Percentiles rank a stretch among this genome's conserved stretches.
These are phyloP conservation scores for Chionoecetes opilio DNA, from an alignment of 1,140 invertebrate genomes.

Conservation along the genomic window DNA sequence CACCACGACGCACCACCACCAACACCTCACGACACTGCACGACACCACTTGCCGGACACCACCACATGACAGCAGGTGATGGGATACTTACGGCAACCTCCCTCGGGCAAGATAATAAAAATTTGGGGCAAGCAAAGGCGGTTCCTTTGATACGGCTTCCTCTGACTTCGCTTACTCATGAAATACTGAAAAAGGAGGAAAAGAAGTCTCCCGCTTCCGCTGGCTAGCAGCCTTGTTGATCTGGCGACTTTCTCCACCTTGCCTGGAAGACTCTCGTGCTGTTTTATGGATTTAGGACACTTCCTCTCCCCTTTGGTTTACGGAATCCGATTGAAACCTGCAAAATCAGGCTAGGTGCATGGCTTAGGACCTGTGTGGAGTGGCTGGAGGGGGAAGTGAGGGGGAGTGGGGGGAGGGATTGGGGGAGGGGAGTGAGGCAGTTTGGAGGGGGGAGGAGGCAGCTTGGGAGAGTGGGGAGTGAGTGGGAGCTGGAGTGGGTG, in stretches of 20 bases:
- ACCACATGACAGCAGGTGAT: neutral
- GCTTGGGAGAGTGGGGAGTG: too few species aligned
- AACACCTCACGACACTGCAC: too few species aligned
- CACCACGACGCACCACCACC: too few species aligned
- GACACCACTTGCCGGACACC: too few species aligned
- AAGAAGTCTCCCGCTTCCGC: neutral
- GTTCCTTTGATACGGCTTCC: neutral
- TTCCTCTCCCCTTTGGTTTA: constrained; percentile 28
- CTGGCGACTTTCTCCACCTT: neutral
- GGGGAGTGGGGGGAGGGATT: too few species aligned
- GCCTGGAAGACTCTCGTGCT: neutral
- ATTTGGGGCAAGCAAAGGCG: neutral
- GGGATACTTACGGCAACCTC: neutral
- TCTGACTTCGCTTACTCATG: neutral
- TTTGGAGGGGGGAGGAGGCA: too few species aligned
- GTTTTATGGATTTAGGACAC: neutral
- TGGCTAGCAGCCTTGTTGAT: neutral
- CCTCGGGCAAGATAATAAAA: neutral
- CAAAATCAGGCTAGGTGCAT: neutral
- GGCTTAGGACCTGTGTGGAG: too few species aligned
- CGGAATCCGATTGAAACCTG: neutral
- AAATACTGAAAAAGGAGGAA: neutral
- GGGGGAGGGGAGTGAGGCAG: too few species aligned
- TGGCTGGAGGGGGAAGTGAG: too few species aligned
- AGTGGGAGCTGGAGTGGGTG: too few species aligned